Base-by-base conservation (phyloP, 2,888 invertebrate genomes). In the Theretra japonica region DNA sequence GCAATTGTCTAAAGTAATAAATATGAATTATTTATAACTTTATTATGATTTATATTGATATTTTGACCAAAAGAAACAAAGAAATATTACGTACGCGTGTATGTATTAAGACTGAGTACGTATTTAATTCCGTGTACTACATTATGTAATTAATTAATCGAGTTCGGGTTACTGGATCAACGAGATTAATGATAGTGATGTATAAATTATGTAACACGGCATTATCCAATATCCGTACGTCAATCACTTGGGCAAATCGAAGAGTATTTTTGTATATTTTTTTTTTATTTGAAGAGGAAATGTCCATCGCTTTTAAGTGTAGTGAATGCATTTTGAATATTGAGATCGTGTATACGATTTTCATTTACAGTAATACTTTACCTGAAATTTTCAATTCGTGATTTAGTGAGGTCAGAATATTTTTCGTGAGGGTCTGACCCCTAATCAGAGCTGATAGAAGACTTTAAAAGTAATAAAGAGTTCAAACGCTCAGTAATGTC, bases 91-190 rank as follows among this genome's bases (percentile, higher is more conserved):
- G 25, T 58, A 58, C 8, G 15, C 8, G 15, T 8, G 11, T 57
- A 57, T 57, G 11, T 23, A 2, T 0, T 58, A 8, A 21, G 17
- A 25, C 3, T 59, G 5, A 28, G 28, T 28, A 59, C 4, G 28
- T 28, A 62, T 33, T 33, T 21, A 62, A 62, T 62, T 33, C 33
- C 62, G 30, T 33, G 33, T 62, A 33, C n/a, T 62, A 7, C 19
- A 62, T 33, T 33, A 33, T 62, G 21, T 65, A 21, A 41, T 65
- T 65, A 60, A n/a, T 41, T 60, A 33, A 21, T 41, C 41, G n/a
- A 65, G 65, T 5, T 62, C n/a, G n/a, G n/a, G 33, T 60, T 60
- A 60, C 19, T 60, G n/a, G 30, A 60, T 60, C n/a, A 60, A n/a
- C n/a, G 30, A 33, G 30, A 60, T 30, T 60, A 60, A 33, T n/a